These are phyloP conservation scores for Lateolabrax maculatus DNA, from an alignment of 2,797 vertebrate species.

Conservation along the genomic window DNA sequence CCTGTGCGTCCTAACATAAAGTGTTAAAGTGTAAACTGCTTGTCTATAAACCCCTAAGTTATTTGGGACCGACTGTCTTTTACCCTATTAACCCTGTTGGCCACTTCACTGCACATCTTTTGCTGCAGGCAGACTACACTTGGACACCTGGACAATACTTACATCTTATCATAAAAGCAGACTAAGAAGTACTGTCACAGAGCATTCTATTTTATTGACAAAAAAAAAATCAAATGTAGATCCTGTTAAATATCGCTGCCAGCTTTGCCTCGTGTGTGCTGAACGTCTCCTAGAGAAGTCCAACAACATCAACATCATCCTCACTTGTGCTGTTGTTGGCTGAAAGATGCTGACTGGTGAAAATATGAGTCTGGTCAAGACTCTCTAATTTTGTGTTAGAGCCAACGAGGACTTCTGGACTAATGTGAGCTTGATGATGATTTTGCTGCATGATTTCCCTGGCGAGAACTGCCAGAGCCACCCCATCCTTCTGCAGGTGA, in stretches of 20 bases:
- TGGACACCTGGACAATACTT: no score
- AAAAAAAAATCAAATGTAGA: neutral
- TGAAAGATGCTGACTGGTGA: slow-evolving; percentile 46
- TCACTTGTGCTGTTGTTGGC: neutral
- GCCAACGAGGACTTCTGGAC: slow-evolving; percentile 23
- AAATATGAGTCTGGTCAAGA: slow-evolving; percentile 74
- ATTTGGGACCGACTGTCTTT: no score
- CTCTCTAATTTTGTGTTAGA: neutral
- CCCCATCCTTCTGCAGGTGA: slow-evolving; percentile 74
- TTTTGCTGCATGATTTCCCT: slow-evolving; percentile 73
- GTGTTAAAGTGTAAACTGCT: neutral
- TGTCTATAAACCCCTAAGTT: neutral
- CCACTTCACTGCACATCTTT: neutral
- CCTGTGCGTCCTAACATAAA: no score
- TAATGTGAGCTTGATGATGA: slow-evolving; percentile 40
- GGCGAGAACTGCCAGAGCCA: slow-evolving; percentile 72
- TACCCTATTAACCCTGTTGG: no score
- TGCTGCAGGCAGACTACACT: neutral
- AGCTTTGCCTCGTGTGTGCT: neutral
- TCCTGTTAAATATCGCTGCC: neutral
- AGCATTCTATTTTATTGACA: neutral
- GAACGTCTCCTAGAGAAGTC: slow-evolving; percentile 19
- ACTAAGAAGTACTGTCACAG: neutral
- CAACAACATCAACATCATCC: slow-evolving; percentile 24
- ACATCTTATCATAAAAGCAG: neutral